Evolutionary conservation across 2,888 invertebrate species (phyloP).

Genomic region (Eulithis prunata): DNA sequence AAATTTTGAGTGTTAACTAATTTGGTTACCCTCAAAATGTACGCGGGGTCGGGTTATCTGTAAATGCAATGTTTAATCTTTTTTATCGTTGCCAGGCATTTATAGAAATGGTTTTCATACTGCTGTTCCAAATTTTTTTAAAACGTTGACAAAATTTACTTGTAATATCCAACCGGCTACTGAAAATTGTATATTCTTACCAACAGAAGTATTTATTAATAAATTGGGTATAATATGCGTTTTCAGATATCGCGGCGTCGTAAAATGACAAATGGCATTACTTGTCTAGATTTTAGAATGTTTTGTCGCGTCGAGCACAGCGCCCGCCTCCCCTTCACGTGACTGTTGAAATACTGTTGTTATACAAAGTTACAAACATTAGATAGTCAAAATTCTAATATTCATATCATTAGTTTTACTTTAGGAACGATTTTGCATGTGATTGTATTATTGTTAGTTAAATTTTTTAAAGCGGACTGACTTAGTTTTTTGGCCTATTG

Average conservation of each 20-base stretch:
- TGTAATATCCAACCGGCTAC: neutral
- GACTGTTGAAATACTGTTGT: conserved; percentile 56
- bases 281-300: conserved; percentile 49
- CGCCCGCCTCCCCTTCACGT: conserved; percentile 50
- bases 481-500: conserved; percentile 71
- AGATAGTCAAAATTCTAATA: conserved; percentile 82
- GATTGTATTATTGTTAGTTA: conserved; percentile 60
- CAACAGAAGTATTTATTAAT: neutral
- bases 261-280: conserved; percentile 57
- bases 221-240: neutral
- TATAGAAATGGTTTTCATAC: neutral
- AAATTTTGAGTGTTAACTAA: conserved; percentile 59
- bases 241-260: conserved; percentile 2
- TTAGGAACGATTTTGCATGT: conserved; percentile 74
- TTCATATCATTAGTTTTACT: conserved; percentile 84
- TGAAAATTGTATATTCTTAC: neutral
- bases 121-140: neutral
- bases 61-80: conserved; percentile 2
- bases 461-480: conserved; percentile 65
- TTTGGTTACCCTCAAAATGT: conserved; percentile 58
- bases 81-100: neutral
- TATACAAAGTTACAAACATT: conserved; percentile 63
- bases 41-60: conserved; percentile 43
- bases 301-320: conserved; percentile 50
- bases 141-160: neutral